Conservation (phyloP, 2,113 vertebrate species). For the Calonectris borealis region DNA sequence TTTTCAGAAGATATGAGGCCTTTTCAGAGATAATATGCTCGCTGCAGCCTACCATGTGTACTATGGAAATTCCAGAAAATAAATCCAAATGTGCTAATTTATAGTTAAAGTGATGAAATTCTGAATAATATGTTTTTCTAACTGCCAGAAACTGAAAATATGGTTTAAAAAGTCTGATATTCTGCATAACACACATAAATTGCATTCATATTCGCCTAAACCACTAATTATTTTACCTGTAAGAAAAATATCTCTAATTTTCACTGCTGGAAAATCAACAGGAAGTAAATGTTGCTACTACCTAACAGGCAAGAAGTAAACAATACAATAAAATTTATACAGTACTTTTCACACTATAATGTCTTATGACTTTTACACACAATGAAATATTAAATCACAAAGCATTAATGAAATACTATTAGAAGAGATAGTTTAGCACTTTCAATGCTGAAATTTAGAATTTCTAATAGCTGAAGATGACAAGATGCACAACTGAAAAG, state of each 20-base stretch:
- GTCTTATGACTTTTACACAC: not conserved
- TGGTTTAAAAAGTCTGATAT: conserved; percentile 15
- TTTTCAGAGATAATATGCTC: not conserved
- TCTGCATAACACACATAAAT: conserved; percentile 13
- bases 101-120: conserved; percentile 16
- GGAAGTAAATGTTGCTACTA: not conserved
- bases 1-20: not conserved
- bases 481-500: not conserved
- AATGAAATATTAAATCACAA: conserved; percentile 10
- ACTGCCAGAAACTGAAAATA: conserved; percentile 37
- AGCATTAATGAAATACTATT: not conserved
- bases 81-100: not conserved
- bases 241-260: conserved; percentile 68
- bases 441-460: conserved; percentile 20
- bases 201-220: conserved; percentile 28
- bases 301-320: conserved; percentile 9
- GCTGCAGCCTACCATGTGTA: not conserved
- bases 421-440: not conserved
- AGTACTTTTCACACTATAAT: not conserved
- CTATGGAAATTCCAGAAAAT: not conserved
- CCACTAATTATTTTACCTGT: conserved; percentile 63
- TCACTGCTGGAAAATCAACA: conserved; percentile 50
- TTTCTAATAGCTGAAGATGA: not conserved
- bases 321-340: not conserved
- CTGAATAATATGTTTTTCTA: not conserved